Percentiles rank a stretch among this genome's conserved stretches.
Conservation (phyloP, 1,140 invertebrate genomes). For the Ceratitis capitata region DNA sequence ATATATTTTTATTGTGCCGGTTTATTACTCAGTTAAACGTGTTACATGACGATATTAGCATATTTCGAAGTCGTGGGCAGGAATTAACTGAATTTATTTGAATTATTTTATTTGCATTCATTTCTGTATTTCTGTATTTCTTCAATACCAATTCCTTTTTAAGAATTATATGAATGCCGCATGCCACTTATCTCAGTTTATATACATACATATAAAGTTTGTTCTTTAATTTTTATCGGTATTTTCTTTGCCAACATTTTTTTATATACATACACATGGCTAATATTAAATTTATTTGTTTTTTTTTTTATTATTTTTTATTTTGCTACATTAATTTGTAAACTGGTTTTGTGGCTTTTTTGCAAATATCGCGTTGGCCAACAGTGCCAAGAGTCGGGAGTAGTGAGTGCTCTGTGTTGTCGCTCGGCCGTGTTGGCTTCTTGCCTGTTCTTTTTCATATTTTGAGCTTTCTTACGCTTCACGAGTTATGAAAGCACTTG, state of each 20-base stretch:
- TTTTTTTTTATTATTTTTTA: neutral
- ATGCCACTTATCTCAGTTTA: too few relatives aligned
- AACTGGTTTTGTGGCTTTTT: slow-evolving; percentile 9
- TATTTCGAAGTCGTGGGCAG: neutral
- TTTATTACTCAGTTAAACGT: too few relatives aligned
- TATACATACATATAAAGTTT: slow-evolving; percentile 5
- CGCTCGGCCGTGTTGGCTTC: neutral
- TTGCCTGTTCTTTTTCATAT: neutral
- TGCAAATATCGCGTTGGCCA: slow-evolving; percentile 5
- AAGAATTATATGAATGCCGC: neutral
- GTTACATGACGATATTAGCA: neutral
- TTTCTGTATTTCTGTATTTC: neutral
- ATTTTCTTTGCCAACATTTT: too few relatives aligned
- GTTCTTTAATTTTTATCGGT: too few relatives aligned
- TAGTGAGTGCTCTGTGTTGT: too few relatives aligned
- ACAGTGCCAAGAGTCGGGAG: neutral
- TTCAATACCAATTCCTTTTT: neutral
- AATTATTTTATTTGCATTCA: too few relatives aligned
- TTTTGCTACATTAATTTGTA: neutral
- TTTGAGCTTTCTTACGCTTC: neutral
- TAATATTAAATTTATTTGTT: neutral
- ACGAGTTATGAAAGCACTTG: neutral
- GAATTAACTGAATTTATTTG: neutral
- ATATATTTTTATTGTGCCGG: neutral
- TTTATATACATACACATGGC: too few relatives aligned